These are phyloP conservation scores for Zygaena filipendulae DNA, from an alignment of 2,888 invertebrate genomes.

Conservation along the genomic window DNA sequence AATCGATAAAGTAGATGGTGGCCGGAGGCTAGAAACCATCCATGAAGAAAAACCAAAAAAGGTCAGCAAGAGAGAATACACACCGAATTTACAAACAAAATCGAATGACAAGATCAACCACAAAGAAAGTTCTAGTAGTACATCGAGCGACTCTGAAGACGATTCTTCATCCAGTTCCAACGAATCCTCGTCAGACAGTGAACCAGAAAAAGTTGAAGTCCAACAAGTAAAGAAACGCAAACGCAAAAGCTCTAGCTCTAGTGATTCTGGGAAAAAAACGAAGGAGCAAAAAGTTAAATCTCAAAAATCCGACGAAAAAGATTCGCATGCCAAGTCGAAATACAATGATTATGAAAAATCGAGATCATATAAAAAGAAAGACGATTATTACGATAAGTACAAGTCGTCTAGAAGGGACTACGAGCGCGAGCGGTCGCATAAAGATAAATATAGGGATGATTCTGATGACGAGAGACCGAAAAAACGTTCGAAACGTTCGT, in stretches of 20 bases:
- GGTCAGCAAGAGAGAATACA: conserved; percentile 32
- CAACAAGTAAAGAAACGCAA: conserved; percentile 43
- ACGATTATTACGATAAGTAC: conserved; percentile 38
- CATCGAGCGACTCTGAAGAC: conserved; percentile 48
- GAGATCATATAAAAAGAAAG: conserved; percentile 32
- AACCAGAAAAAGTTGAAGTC: conserved; percentile 24
- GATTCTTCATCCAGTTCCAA: conserved; percentile 37
- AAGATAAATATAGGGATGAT: conserved; percentile 45
- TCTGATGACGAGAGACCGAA: conserved; percentile 43
- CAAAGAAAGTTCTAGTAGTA: conserved; percentile 43
- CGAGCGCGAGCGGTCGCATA: conserved; percentile 34
- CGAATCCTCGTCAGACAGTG: conserved; percentile 34
- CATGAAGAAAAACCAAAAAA: conserved; percentile 42
- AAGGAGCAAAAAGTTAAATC: conserved; percentile 35
- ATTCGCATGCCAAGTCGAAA: conserved; percentile 29
- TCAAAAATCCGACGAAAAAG: conserved; percentile 30
- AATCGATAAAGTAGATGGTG: conserved; percentile 36
- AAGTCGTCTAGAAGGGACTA: conserved; percentile 40
- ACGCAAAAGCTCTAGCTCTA: conserved; percentile 39
- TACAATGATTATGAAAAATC: conserved; percentile 32
- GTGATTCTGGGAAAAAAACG: conserved; percentile 35
- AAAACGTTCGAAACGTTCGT: conserved; percentile 42
- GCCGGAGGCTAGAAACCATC: conserved; percentile 37
- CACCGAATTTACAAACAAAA: conserved; percentile 38
- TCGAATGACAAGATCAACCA: conserved; percentile 28